A percentile compares a stretch with the other conserved stretches of the same genome.
These are phyloP conservation scores for Schizopygopsis pylzovi DNA, from an alignment of 2,797 vertebrate genomes.

Conservation along the genomic window DNA sequence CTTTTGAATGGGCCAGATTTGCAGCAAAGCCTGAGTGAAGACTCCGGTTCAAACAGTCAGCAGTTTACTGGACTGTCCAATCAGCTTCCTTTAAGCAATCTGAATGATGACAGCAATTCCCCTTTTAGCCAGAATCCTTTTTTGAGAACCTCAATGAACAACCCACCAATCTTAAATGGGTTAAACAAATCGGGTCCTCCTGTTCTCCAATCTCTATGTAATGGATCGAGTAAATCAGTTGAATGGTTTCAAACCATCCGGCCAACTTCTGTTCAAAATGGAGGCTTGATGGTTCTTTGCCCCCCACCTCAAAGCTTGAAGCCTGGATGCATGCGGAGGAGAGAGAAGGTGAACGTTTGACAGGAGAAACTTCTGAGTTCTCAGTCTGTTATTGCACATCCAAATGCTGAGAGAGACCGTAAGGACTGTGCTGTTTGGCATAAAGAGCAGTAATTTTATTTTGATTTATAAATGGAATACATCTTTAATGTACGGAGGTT, in stretches of 20 bases:
- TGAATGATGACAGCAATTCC: constrained; percentile 72
- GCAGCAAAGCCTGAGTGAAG: constrained; percentile 77
- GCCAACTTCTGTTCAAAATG: constrained; percentile 66
- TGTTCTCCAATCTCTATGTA: constrained; percentile 30
- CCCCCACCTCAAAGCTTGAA: constrained; percentile 94
- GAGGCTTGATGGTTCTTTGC: constrained; percentile 86
- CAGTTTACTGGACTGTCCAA: constrained; percentile 85
- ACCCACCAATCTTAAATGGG: neutral
- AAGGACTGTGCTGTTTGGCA: constrained; percentile 4
- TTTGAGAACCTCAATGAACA: constrained; percentile 75
- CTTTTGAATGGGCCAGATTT: constrained; percentile 65
- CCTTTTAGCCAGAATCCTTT: constrained; percentile 85
- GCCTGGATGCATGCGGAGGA: constrained; percentile 90
- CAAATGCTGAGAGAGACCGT: neutral
- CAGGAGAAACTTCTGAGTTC: neutral
- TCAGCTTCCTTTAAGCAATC: constrained; percentile 78
- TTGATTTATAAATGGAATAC: neutral
- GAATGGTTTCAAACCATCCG: constrained; percentile 56
- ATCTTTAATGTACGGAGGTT: neutral
- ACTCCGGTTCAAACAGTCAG: constrained; percentile 79
- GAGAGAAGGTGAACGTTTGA: constrained; percentile 87
- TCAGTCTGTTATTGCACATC: constrained; percentile 8
- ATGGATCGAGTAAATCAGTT: constrained; percentile 23
- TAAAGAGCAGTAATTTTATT: neutral
- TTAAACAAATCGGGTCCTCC: neutral